A percentile compares a stretch with the other conserved stretches of the same genome.
phyloP scores from a whole-genome alignment of 1,140 invertebrate species.

The Drosophila sp. region DNA sequence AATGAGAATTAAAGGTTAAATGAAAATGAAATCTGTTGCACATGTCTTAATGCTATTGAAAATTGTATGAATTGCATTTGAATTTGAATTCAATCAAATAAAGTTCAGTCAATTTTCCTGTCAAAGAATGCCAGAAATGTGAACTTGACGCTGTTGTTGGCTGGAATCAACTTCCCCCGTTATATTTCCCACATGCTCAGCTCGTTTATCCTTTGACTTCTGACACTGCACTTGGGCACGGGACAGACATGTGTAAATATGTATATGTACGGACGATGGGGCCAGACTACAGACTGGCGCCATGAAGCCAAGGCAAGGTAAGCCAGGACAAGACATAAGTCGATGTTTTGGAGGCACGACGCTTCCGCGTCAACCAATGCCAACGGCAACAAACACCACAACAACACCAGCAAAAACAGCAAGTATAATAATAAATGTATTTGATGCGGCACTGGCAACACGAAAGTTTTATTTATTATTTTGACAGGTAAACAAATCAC shows the following conservation, averaged over 20 bases:
- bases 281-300: conserved; percentile 38
- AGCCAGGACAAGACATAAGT: conserved; percentile 33
- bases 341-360: conserved; percentile 32
- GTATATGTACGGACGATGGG: background rate
- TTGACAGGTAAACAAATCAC: conserved; percentile 83
- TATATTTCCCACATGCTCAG: background rate
- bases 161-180: background rate
- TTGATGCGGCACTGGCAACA: conserved; percentile 75
- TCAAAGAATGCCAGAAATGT: conserved; percentile 40
- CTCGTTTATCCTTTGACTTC: conserved; percentile 63
- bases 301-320: conserved; percentile 41
- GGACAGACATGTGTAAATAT: background rate
- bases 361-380: conserved; percentile 66
- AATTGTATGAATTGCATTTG: conserved; percentile 17
- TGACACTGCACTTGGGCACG: conserved; percentile 64
- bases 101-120: conserved; percentile 49
- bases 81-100: conserved; percentile 20
- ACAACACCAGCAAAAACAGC: conserved; percentile 35
- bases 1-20: conserved; percentile 3
- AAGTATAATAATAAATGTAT: conserved; percentile 52
- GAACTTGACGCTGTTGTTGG: conserved; percentile 7
- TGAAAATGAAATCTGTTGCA: conserved; percentile 28
- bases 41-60: conserved; percentile 6
- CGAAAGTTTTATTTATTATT: conserved; percentile 83
- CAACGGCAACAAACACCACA: conserved; percentile 60